Evolutionary conservation across 2,797 vertebrate genomes (phyloP), one percentile per base, ranked within the genome.

Genomic region (Onychomys arenicola): DNA sequence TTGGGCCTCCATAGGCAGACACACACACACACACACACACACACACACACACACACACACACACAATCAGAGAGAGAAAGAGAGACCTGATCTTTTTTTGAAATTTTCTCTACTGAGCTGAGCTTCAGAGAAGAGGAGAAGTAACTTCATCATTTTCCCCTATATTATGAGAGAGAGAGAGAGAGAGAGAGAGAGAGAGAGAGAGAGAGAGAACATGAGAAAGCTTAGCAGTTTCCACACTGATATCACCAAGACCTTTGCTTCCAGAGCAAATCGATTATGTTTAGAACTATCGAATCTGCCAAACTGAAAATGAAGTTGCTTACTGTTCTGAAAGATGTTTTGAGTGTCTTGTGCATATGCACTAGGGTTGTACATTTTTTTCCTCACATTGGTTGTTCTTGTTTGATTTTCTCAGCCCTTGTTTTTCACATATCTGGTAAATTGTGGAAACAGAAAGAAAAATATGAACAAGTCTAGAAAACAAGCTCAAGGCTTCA

Each of bases 191-290:
- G 3, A 61, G 59, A 61, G 1, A 61, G 59, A 27, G 8, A 63
- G 5, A 32, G 5, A 32, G 2, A 32, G 29, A 65, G 29, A 32
- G 11, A 52, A 71, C 29, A 27, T 37, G 34, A 17, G 17, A 65
- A 49, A 85, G 27, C 17, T 34, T 65, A 65, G 40, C 23, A 46
- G 34, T 49, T 77, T 85, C 29, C 43, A 49, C 59, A n/a, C 32
- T 49, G 32, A 49, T 67, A 7, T 67, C 7, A 0, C 82, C 40
- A 73, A 21, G 2, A 21, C 2, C 21, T 88, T 93, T 86, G 63
- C 67, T 93, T 93, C 59, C 55, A 63, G 23, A 82, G 73, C 87
- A 96, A 94, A 91, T 63, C 40, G 69, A 84, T 96, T 85, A 16
- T 65, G 78, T 90, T 87, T 81, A 65, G 86, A 89, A 78, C 73